Percentiles rank a stretch among this genome's conserved stretches.
phyloP scores from a whole-genome alignment of 2,113 vertebrate species.

The Phasianus colchicus region DNA sequence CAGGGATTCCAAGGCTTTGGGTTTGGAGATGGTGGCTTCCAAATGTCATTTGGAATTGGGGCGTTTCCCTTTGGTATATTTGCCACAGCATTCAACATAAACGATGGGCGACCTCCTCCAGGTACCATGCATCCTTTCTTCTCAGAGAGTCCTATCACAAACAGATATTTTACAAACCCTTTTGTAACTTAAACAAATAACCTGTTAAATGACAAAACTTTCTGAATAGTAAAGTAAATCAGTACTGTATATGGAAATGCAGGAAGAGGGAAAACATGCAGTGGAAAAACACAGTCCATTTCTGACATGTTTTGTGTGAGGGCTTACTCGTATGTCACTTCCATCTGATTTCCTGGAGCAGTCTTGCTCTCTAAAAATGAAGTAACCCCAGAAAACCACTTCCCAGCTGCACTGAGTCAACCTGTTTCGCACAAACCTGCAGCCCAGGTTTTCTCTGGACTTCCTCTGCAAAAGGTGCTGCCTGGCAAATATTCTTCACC shows the following conservation, averaged over 20 bases:
- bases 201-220: background rate
- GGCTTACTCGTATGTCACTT: background rate
- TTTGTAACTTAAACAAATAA: background rate
- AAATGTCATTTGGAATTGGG: conserved; percentile 99
- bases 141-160: background rate
- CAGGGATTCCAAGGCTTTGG: conserved; percentile 99
- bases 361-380: too few relatives aligned
- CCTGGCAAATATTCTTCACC: background rate
- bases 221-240: background rate
- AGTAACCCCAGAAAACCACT: background rate
- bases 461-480: background rate
- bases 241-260: background rate
- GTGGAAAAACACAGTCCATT: background rate
- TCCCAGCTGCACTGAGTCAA: background rate
- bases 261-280: background rate
- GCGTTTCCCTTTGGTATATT: conserved; percentile 99
- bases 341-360: background rate
- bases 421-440: background rate
- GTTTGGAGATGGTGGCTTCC: conserved; percentile 97
- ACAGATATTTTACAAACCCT: background rate
- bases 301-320: background rate
- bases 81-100: conserved; percentile 98
- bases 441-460: background rate
- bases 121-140: conserved; percentile 72
- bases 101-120: conserved; percentile 95